phyloP scores from a whole-genome alignment of 2,797 vertebrate genomes.

The Synanceia verrucosa region DNA sequence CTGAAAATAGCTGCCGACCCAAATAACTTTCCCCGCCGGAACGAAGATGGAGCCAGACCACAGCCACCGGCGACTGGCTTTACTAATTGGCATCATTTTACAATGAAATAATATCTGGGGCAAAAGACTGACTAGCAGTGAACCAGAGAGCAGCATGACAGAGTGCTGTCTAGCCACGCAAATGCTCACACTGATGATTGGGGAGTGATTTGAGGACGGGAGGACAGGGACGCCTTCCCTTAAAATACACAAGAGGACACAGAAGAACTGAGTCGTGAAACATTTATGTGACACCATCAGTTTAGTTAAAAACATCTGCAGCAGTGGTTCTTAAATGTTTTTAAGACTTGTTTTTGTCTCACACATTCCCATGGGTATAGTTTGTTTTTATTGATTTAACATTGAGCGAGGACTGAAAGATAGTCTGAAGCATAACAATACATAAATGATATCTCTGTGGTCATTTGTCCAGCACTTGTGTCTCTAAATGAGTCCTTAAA shows the following conservation, averaged over 20 bases:
- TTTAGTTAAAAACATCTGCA: constrained; percentile 54
- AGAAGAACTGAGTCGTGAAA: constrained; percentile 56
- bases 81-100: constrained; percentile 78
- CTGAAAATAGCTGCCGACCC: constrained; percentile 85
- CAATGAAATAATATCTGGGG: constrained; percentile 79
- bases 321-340: constrained; percentile 39
- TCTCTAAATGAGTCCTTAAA: neutral
- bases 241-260: constrained; percentile 36
- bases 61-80: constrained; percentile 75
- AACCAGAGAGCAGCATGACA: constrained; percentile 45
- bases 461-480: too few relatives aligned
- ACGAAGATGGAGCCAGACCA: constrained; percentile 75
- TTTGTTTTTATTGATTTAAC: constrained; percentile 35
- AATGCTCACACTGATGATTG: neutral
- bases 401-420: neutral
- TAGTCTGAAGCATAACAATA: neutral
- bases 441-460: too few relatives aligned
- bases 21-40: constrained; percentile 82
- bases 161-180: constrained; percentile 42
- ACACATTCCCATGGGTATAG: neutral
- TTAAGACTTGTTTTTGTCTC: constrained; percentile 35
- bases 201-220: constrained; percentile 31
- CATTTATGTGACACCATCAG: constrained; percentile 65
- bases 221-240: constrained; percentile 40
- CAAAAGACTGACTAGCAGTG: constrained; percentile 65